Evolutionary conservation across 2,113 vertebrate species (phyloP).

Genomic region (Oryzias curvinotus): DNA sequence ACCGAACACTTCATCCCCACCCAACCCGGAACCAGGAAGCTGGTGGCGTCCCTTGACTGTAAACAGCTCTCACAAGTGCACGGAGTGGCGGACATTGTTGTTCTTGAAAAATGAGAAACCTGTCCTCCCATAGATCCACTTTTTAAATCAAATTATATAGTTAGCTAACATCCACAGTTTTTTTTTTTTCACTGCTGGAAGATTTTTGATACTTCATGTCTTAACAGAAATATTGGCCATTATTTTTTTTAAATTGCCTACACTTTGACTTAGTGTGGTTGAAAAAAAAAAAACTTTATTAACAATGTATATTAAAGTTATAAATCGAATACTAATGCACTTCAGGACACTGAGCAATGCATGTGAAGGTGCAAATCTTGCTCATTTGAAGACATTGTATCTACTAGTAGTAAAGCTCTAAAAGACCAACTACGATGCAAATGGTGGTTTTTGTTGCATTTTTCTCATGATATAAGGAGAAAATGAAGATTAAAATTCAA

Average conservation of each 20-base stretch:
- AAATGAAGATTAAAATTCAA: no score
- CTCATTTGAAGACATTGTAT: slow-evolving; percentile 23
- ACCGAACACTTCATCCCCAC: slow-evolving; percentile 84
- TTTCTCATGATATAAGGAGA: no score
- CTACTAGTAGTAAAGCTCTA: slow-evolving; percentile 8
- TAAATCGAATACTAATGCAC: slow-evolving; percentile 15
- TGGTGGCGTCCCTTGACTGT: slow-evolving; percentile 86
- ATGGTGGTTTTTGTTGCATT: no score
- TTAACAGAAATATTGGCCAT: slow-evolving; percentile 39
- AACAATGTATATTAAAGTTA: slow-evolving; percentile 1
- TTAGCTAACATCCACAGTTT: not conserved
- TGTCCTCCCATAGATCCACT: not conserved
- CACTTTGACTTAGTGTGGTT: slow-evolving; percentile 13
- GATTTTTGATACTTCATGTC: slow-evolving; percentile 26
- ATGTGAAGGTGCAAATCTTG: slow-evolving; percentile 27
- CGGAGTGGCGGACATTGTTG: slow-evolving; percentile 81
- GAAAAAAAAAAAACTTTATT: slow-evolving; percentile 9
- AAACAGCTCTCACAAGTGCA: slow-evolving; percentile 87
- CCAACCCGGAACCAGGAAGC: slow-evolving; percentile 81
- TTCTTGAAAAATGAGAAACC: slow-evolving; percentile 56
- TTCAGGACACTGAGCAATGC: slow-evolving; percentile 30
- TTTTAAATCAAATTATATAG: not conserved
- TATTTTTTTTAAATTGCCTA: slow-evolving; percentile 12
- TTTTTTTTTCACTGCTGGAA: slow-evolving; percentile 18
- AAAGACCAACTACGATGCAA: no score